These are phyloP conservation scores for Aramus guarauna DNA, from an alignment of 2,113 vertebrate genomes.

Conservation along the genomic window DNA sequence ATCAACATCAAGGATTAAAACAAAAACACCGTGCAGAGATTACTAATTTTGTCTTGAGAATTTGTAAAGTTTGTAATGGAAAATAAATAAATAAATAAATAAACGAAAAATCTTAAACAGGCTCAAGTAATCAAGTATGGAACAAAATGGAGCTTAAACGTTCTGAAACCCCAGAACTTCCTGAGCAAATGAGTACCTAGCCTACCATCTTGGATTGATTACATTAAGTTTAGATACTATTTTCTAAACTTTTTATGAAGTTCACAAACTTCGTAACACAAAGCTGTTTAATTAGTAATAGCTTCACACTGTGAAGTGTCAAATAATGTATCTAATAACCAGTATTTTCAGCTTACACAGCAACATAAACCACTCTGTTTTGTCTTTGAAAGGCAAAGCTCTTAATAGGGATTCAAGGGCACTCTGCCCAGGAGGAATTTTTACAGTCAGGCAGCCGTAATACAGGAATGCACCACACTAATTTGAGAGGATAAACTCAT, in stretches of 20 bases:
- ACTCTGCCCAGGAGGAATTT: neutral
- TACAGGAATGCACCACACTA: neutral
- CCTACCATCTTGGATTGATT: neutral
- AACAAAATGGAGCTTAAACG: neutral
- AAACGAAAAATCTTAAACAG: neutral
- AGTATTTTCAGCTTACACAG: conserved; percentile 3
- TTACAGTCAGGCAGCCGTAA: neutral
- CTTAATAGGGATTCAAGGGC: neutral
- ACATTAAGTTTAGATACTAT: neutral
- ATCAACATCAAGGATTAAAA: neutral
- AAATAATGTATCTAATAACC: neutral
- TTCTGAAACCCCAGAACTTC: neutral
- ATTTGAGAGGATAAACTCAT: neutral
- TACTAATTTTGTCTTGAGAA: neutral
- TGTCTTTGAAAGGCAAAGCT: neutral
- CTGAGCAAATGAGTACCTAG: neutral
- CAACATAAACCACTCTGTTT: neutral
- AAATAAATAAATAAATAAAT: neutral
- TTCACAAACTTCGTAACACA: neutral
- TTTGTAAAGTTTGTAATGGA: neutral
- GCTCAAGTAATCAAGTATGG: neutral
- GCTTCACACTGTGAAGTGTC: neutral
- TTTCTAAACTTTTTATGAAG: neutral
- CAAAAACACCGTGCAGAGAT: neutral
- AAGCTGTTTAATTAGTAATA: conserved; percentile 30